Evolutionary conservation across 2,888 invertebrate genomes (phyloP).

Genomic region (Dyspetes luteomarginatus): DNA sequence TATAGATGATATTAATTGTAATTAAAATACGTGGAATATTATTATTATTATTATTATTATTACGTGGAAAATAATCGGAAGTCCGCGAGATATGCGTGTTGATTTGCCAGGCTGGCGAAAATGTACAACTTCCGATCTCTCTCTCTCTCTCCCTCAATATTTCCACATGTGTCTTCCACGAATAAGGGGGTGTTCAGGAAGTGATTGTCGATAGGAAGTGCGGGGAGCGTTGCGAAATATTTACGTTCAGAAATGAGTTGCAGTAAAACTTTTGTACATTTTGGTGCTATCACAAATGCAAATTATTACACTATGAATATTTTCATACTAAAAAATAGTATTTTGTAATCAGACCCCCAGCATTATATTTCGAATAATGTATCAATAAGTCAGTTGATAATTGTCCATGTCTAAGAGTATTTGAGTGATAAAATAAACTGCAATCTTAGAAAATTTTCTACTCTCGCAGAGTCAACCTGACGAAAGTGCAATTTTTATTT

Average conservation of each 20-base stretch:
- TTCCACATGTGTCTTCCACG: conserved; percentile 31
- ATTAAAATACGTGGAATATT: neutral
- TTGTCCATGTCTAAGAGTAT: neutral
- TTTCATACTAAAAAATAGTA: no score
- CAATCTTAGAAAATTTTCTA: neutral
- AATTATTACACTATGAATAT: no score
- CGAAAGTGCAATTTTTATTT: neutral
- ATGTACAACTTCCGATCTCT: conserved; percentile 39
- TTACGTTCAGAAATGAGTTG: neutral
- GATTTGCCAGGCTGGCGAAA: conserved; percentile 32
- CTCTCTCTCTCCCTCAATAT: conserved; percentile 18
- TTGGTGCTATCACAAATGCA: neutral
- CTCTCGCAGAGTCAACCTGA: neutral
- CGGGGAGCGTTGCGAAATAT: conserved; percentile 1
- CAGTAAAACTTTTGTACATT: neutral
- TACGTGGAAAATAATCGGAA: neutral
- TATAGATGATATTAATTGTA: neutral
- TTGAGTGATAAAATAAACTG: neutral
- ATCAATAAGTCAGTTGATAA: neutral
- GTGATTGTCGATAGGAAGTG: conserved; percentile 20
- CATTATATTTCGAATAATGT: neutral
- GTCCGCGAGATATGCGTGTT: conserved; percentile 2
- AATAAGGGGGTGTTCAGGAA: conserved; percentile 44
- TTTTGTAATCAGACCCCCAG: no score
- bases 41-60: neutral